phyloP scores from a whole-genome alignment of 2,113 vertebrate species.

The Crotalus helleri region DNA sequence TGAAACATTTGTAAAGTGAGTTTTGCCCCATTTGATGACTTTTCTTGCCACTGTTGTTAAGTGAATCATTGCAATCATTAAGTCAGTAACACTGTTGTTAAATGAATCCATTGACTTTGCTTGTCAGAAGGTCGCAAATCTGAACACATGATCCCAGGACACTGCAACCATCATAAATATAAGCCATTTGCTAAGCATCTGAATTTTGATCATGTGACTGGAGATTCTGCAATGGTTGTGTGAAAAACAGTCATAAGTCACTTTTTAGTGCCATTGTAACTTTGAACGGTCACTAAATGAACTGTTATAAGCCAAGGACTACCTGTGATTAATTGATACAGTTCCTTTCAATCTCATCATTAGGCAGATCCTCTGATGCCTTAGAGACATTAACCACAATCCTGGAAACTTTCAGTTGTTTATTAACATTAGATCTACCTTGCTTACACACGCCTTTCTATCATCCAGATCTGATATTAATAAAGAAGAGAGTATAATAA shows the following conservation, averaged over 20 bases:
- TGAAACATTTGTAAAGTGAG: not conserved
- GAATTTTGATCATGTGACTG: not conserved
- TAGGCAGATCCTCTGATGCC: slow-evolving; percentile 13
- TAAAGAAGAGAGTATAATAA: not conserved
- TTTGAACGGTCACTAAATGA: not conserved
- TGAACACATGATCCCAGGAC: too few species aligned
- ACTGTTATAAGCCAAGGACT: not conserved
- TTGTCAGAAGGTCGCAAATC: not conserved
- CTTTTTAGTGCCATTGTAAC: too few species aligned
- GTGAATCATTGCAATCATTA: not conserved
- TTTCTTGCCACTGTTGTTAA: not conserved
- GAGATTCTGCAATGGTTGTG: too few species aligned
- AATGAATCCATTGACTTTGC: not conserved
- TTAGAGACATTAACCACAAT: slow-evolving; percentile 38
- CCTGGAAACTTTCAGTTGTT: not conserved
- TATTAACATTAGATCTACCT: not conserved
- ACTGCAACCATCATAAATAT: not conserved
- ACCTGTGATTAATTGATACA: not conserved
- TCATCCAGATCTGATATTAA: not conserved
- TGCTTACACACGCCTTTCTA: not conserved
- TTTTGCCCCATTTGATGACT: not conserved
- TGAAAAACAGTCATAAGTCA: too few species aligned
- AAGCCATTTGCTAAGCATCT: not conserved
- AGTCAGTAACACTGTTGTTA: not conserved
- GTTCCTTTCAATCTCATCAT: not conserved